These are phyloP conservation scores for Corythoichthys intestinalis DNA, from an alignment of 2,113 vertebrate genomes.

Conservation along the genomic window DNA sequence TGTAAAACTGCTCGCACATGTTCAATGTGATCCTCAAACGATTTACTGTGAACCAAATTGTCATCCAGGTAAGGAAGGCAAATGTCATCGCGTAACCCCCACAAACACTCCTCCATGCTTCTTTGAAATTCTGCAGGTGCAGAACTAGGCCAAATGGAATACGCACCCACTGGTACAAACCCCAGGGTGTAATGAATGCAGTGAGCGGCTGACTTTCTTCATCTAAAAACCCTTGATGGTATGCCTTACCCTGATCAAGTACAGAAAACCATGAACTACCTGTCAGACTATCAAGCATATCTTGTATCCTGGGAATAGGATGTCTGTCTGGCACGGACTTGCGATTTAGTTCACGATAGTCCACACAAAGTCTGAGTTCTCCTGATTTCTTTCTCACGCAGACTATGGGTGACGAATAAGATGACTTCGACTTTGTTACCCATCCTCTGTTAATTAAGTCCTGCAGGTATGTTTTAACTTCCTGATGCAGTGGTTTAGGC, in stretches of 20 bases:
- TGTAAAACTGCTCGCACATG: not conserved
- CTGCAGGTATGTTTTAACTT: not conserved
- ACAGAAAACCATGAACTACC: conserved; percentile 9
- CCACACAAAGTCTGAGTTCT: conserved; percentile 7
- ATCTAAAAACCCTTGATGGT: not conserved
- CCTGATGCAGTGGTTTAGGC: conserved; percentile 3
- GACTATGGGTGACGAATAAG: conserved; percentile 5
- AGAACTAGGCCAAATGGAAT: not conserved
- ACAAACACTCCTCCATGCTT: not conserved
- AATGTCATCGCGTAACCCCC: not conserved
- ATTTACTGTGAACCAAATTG: not conserved
- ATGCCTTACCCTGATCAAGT: conserved; percentile 7
- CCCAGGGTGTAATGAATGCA: conserved; percentile 2
- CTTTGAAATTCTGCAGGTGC: not conserved
- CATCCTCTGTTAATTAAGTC: conserved; percentile 2
- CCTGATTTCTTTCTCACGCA: conserved; percentile 10
- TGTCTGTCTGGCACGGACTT: conserved; percentile 7
- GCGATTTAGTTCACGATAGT: not conserved
- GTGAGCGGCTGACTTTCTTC: not conserved
- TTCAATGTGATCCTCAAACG: not conserved
- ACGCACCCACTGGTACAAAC: not conserved
- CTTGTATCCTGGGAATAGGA: conserved; percentile 3
- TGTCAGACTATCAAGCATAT: not conserved
- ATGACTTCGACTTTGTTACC: conserved; percentile 1
- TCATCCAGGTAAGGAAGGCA: not conserved